Conservation (phyloP, 2,797 vertebrate species). For the Linurgus olivaceus region DNA sequence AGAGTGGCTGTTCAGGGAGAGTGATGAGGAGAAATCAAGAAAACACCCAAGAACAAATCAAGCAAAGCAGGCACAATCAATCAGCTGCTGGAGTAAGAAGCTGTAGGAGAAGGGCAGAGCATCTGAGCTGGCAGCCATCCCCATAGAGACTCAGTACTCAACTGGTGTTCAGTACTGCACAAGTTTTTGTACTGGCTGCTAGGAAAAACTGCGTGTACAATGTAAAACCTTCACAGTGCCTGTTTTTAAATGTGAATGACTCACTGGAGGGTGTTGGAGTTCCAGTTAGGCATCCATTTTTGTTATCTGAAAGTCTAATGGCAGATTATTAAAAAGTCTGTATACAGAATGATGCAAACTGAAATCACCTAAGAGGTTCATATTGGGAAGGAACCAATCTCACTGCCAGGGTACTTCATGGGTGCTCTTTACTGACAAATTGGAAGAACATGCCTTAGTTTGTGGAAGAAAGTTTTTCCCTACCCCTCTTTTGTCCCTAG, state of each 20-base stretch:
- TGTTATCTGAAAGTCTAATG: neutral
- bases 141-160: neutral
- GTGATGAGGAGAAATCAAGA: constrained; percentile 38
- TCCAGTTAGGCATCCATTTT: neutral
- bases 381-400: neutral
- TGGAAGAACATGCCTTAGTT: neutral
- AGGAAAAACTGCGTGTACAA: accelerated
- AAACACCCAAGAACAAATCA: constrained; percentile 26
- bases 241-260: neutral
- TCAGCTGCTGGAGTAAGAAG: neutral
- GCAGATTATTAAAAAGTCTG: neutral
- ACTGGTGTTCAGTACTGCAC: neutral
- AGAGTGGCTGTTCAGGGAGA: constrained; percentile 29
- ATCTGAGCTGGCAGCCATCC: neutral
- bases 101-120: neutral
- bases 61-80: constrained; percentile 7
- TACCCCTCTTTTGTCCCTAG: accelerated
- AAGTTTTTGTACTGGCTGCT: neutral
- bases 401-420: accelerated
- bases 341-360: neutral
- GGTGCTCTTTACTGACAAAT: neutral
- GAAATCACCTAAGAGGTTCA: neutral
- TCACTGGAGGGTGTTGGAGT: neutral
- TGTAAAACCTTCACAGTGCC: neutral
- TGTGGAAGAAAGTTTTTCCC: neutral